Base-by-base conservation (phyloP, 2,113 vertebrate genomes). In the Calypte anna region DNA sequence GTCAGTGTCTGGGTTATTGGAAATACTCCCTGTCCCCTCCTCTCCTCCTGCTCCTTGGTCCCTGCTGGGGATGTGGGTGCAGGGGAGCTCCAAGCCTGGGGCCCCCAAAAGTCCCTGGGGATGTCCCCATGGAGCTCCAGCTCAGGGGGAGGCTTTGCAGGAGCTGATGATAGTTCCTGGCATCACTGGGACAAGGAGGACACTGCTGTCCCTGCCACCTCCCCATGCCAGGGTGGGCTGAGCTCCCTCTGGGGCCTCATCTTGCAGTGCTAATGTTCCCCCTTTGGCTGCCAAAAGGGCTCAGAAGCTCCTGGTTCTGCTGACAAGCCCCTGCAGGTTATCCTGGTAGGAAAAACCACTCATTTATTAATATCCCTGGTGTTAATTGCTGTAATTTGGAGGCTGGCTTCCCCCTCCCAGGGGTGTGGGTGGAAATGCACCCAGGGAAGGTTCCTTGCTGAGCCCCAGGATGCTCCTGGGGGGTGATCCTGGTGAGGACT, bases 311-410 rank as follows among this genome's bases (percentile, higher is more conserved):
- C 21, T 3, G 0, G 48, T 74, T 67, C 61, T 40, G 63, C 74
- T 51, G 59, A 24, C 94, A 91, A 93, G 94, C 94, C 75, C 93
- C 75, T 93, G 95, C 95, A 92, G 93, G 95, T 94, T 93, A 13
- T 24, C 30, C 91, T 58, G n/a, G 53, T 85, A 7, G 91, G 94
- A 94, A 89, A 94, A 94, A 6, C 53, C 87, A 14, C 84, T 92
- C 64, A 3, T 82, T 93, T 76, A 93, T 94, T 96, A 94, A 93
- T 44, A 74, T 5, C 43, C 67, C 36, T 2, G 1, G 3, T 0
- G 67, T 93, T 94, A 96, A 95, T 95, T 96, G 93, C 91, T 30
- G 91, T 91, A 97, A 94, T 94, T 91, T 66, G 95, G 51, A 73
- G 85, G 84, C 67, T 92, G 91, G 80, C 62, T 73, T 95, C 82